These are phyloP conservation scores for Tyto alba DNA, from an alignment of 2,113 vertebrate species.

Conservation along the genomic window DNA sequence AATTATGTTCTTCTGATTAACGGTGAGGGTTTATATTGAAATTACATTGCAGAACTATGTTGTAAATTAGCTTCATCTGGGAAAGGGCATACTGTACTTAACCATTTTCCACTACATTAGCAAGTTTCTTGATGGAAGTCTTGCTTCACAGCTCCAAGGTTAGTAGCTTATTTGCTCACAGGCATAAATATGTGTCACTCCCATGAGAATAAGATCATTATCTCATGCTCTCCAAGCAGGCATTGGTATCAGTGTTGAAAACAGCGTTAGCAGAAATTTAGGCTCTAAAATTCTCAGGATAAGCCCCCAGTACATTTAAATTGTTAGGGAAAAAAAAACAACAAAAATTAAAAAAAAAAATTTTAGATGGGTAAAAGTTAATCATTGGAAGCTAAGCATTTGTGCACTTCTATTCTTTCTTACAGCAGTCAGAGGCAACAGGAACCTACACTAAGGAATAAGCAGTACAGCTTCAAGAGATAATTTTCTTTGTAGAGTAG, in stretches of 20 bases:
- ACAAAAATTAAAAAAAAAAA: constrained; percentile 56
- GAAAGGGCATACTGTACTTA: not conserved
- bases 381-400: constrained; percentile 80
- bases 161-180: constrained; percentile 70
- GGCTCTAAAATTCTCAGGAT: constrained; percentile 68
- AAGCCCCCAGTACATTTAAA: constrained; percentile 72
- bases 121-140: constrained; percentile 30
- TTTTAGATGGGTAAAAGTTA: constrained; percentile 77
- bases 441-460: constrained; percentile 58
- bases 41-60: not conserved
- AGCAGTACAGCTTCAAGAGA: constrained; percentile 28
- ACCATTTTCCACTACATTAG: constrained; percentile 8
- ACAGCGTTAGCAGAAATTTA: constrained; percentile 73
- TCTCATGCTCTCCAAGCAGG: constrained; percentile 81
- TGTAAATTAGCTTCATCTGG: not conserved
- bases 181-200: constrained; percentile 79
- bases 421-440: constrained; percentile 76
- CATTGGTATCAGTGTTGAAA: constrained; percentile 74
- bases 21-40: not conserved
- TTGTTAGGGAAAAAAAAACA: constrained; percentile 51
- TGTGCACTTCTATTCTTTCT: constrained; percentile 79
- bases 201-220: constrained; percentile 75
- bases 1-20: not conserved
- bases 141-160: constrained; percentile 48
- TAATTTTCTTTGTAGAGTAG: constrained; percentile 18